phyloP scores from a whole-genome alignment of 1,140 invertebrate species.

The Drosophila yakuba region DNA sequence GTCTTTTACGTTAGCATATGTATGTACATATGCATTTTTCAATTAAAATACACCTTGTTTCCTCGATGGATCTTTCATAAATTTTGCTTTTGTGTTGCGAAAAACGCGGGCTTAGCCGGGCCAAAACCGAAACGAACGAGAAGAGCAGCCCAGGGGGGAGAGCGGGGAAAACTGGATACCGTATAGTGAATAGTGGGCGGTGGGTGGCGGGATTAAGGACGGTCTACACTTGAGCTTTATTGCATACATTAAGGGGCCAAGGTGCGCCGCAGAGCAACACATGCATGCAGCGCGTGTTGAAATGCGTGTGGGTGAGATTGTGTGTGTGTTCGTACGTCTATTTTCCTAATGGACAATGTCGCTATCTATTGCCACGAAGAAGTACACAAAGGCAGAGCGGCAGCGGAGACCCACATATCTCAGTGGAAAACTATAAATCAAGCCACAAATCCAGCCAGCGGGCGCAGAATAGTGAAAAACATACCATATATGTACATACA shows the following conservation, averaged over 20 bases:
- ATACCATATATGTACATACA: conserved; percentile 4
- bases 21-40: not conserved
- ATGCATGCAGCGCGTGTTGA: conserved; percentile 38
- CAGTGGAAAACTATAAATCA: conserved; percentile 63
- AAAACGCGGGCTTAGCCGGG: conserved; percentile 41
- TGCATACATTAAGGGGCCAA: conserved; percentile 83
- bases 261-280: conserved; percentile 71
- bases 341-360: conserved; percentile 77
- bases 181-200: conserved; percentile 3
- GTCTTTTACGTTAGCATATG: no score
- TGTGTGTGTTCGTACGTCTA: conserved; percentile 43
- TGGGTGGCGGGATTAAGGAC: conserved; percentile 32
- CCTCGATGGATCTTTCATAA: not conserved
- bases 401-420: conserved; percentile 15
- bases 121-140: conserved; percentile 32
- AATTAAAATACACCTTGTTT: not conserved
- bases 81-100: conserved; percentile 31
- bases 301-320: conserved; percentile 25
- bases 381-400: not conserved
- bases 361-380: conserved; percentile 44
- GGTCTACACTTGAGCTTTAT: conserved; percentile 78
- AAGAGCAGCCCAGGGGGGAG: conserved; percentile 3
- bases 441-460: conserved; percentile 54
- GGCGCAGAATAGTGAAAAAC: conserved; percentile 30
- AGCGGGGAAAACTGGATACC: not conserved